Conservation (phyloP, 2,888 invertebrate genomes). For the Thelaira solivaga region DNA sequence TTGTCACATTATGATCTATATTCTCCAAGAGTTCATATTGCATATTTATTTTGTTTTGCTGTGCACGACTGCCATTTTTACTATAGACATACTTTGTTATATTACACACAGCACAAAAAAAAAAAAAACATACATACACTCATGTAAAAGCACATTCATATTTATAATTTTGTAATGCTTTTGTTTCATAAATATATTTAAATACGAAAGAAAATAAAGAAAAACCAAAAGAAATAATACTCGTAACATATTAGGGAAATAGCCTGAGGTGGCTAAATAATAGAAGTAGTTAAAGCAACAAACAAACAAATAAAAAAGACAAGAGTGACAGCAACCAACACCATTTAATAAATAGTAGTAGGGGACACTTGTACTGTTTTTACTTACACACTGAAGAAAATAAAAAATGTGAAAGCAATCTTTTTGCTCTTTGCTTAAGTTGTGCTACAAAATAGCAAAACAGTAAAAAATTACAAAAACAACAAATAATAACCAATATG, state of each 20-base stretch:
- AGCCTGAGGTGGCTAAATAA: slow-evolving; percentile 41
- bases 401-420: neutral
- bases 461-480: too few species aligned
- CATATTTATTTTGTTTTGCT: slow-evolving; percentile 33
- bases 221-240: slow-evolving; percentile 36
- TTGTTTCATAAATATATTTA: slow-evolving; percentile 48
- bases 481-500: neutral
- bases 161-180: slow-evolving; percentile 9
- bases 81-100: slow-evolving; percentile 35
- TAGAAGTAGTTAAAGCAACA: neutral
- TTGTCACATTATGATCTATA: slow-evolving; percentile 22
- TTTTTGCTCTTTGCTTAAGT: neutral
- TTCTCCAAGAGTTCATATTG: slow-evolving; percentile 44
- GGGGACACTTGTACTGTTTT: slow-evolving; percentile 25
- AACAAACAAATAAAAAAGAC: neutral
- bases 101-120: neutral
- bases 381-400: slow-evolving; percentile 20
- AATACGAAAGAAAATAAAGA: slow-evolving; percentile 9
- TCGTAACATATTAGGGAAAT: slow-evolving; percentile 46
- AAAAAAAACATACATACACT: neutral
- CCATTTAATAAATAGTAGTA: neutral
- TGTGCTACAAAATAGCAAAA: too few species aligned
- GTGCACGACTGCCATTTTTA: neutral
- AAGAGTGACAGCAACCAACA: slow-evolving; percentile 8
- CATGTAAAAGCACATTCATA: neutral